Conservation (phyloP, 2,113 vertebrate genomes). For the Odobenus rosmarus region DNA sequence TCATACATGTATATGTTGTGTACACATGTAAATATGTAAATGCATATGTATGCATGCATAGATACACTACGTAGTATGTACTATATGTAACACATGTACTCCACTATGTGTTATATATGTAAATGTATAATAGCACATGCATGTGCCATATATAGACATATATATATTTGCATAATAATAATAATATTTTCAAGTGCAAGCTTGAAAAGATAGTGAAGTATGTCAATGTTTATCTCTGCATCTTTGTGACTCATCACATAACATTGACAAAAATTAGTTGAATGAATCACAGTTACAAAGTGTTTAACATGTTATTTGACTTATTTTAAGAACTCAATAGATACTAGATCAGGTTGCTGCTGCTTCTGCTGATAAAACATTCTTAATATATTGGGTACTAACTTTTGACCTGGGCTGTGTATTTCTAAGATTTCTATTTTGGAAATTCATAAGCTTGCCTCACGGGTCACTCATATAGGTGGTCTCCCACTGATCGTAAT, state of each 20-base stretch:
- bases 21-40: neutral
- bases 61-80: neutral
- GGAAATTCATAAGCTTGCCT: neutral
- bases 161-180: neutral
- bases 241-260: neutral
- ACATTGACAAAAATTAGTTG: neutral
- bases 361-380: slow-evolving; percentile 7
- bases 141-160: neutral
- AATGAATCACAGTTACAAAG: neutral
- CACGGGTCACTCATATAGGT: neutral
- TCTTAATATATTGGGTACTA: neutral
- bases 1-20: neutral
- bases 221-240: neutral
- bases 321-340: slow-evolving; percentile 48
- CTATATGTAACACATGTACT: neutral
- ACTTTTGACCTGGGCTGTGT: neutral
- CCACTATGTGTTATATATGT: no score
- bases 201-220: neutral
- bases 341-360: neutral
- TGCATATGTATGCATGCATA: neutral
- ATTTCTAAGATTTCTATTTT: neutral
- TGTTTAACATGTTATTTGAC: neutral
- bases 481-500: neutral
- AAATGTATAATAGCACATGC: neutral
- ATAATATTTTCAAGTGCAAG: no score